Evolutionary conservation across 30 jellyfish, hydroid and myxozoan genomes (phyloP), one percentile per base, ranked within the genome.

Genomic region (Chrysaora quinquecirrha): DNA sequence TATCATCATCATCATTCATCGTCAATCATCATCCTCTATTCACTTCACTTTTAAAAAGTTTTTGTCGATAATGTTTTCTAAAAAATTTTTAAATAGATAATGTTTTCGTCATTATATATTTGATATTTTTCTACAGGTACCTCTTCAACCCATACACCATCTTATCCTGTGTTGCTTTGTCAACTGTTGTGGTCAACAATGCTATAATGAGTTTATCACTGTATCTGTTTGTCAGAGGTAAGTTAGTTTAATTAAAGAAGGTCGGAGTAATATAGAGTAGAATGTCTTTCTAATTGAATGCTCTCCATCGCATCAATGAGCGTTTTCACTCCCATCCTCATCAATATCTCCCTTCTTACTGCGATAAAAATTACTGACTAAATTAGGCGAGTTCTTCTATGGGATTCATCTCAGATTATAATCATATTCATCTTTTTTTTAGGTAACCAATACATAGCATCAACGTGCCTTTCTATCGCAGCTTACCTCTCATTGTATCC

Each of bases 91-190:
- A 9, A 43, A 6, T 43, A 16, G 58, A 16, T 6, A 16, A 43
- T 43, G 58, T 43, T 16, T 16, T 43, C 16, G 9, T 16, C 58
- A 9, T 6, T 6, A 43, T 16, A 43, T 16, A 6, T 43, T 52
- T 10, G 27, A 16, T 52, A 4, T 87, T 68, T 34, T 49, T 27
- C 73, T 73, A 0, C 31, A 93, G 97, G 35, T 87, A 94, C 71
- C 52, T 94, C 33, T 63, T 87, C 78, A 88, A 87, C 71, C 97
- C 97, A 48, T 87, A 35, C 87, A 47, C 98, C 0, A 47, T 93
- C 0, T 81, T 75, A 24, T 47, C 97, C n/a, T 93, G 96, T 64
- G 93, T 64, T 18, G 96, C 96, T 0, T 78, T 63, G n/a, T 93
- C 98, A 34, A 76, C 91, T 12, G 92, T 75, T 16, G 69, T 82